phyloP scores from a whole-genome alignment of 2,888 invertebrate species.

The Ectemnius continuus region DNA sequence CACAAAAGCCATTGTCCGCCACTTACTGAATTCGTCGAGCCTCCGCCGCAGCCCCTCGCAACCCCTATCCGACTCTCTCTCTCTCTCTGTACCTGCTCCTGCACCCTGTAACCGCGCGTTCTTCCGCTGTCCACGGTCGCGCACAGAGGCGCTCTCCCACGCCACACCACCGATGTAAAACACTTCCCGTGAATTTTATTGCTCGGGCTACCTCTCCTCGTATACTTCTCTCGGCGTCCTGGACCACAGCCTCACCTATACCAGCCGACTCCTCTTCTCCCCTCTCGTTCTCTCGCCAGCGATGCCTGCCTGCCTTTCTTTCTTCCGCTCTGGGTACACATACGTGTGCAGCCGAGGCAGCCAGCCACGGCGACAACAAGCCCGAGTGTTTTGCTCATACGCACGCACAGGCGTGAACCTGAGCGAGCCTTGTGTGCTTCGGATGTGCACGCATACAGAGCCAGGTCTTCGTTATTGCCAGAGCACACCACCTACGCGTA shows the following conservation, averaged over 20 bases:
- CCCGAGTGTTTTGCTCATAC: constrained; percentile 27
- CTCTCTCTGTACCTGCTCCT: constrained; percentile 6
- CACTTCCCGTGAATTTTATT: constrained; percentile 76
- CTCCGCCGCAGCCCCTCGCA: constrained; percentile 54
- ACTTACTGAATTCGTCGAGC: constrained; percentile 75
- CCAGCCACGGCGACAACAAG: too few relatives aligned
- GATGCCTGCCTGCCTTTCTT: too few relatives aligned
- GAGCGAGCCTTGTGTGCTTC: constrained; percentile 38
- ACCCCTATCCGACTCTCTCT: constrained; percentile 15
- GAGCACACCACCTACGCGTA: neutral
- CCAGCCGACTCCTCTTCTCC: constrained; percentile 35
- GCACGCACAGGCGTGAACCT: constrained; percentile 18
- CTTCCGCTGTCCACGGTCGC: constrained; percentile 33
- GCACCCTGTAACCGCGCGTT: neutral
- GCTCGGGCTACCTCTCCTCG: constrained; percentile 59
- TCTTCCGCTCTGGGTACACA: too few relatives aligned
- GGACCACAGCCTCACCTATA: constrained; percentile 49
- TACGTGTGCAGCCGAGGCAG: too few relatives aligned
- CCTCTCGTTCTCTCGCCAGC: neutral
- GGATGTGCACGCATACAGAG: neutral
- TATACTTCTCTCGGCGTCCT: constrained; percentile 47
- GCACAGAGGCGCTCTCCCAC: constrained; percentile 46
- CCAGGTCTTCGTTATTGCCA: neutral
- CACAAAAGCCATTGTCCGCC: constrained; percentile 71
- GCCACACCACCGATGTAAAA: constrained; percentile 71